These are phyloP conservation scores for Eupeodes corollae DNA, from an alignment of 1,140 invertebrate genomes.

Conservation along the genomic window DNA sequence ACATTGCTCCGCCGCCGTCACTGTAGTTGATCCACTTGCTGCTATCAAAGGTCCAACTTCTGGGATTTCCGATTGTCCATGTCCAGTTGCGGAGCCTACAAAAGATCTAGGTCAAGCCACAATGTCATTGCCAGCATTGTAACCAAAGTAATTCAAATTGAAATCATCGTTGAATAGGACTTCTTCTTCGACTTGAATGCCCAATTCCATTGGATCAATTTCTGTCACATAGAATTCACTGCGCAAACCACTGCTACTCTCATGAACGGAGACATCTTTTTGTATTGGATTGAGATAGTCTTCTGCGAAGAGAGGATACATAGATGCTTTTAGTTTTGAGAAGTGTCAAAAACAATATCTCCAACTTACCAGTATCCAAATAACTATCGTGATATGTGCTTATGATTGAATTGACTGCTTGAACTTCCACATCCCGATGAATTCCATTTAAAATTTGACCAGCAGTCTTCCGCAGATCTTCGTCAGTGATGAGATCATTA, in stretches of 20 bases:
- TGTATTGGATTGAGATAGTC: constrained; percentile 41
- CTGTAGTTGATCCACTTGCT: too few species aligned
- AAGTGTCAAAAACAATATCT: background rate
- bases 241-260: constrained; percentile 34
- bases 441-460: constrained; percentile 40
- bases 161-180: constrained; percentile 36
- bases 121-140: constrained; percentile 32
- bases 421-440: constrained; percentile 38
- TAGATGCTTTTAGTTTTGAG: background rate
- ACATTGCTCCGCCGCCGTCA: too few species aligned
- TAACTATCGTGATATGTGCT: constrained; percentile 32
- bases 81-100: too few species aligned
- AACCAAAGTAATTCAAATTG: constrained; percentile 37
- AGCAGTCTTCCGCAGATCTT: constrained; percentile 36
- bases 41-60: too few species aligned
- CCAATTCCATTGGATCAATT: constrained; percentile 36
- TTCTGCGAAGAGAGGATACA: constrained; percentile 12
- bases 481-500: constrained; percentile 28
- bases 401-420: constrained; percentile 35
- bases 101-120: constrained; percentile 26
- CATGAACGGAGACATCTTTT: constrained; percentile 36
- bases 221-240: constrained; percentile 33
- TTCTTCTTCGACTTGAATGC: constrained; percentile 30
- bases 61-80: too few species aligned
- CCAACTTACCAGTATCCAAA: constrained; percentile 28